phyloP scores from a whole-genome alignment of 2,888 invertebrate species.

The Loripinus fragilis region DNA sequence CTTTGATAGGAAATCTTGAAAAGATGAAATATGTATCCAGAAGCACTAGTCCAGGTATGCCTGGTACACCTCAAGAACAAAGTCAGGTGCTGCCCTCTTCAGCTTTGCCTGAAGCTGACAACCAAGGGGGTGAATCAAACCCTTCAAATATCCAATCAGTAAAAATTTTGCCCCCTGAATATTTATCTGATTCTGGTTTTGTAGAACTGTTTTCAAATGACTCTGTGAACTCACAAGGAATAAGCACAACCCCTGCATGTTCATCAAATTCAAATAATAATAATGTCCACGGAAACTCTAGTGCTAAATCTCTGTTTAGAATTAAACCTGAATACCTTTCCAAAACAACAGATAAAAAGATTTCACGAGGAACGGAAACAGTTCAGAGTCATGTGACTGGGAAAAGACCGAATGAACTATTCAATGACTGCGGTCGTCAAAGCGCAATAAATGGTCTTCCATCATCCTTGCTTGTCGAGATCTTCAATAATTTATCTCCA shows the following conservation, averaged over 20 bases:
- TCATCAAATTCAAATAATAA: not conserved
- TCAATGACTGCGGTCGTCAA: constrained; percentile 7
- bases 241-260: not conserved
- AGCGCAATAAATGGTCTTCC: constrained; percentile 39
- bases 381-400: not conserved
- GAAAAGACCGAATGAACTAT: constrained; percentile 13
- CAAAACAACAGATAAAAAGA: not conserved
- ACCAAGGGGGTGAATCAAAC: not conserved
- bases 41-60: not conserved
- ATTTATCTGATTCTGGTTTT: constrained; percentile 44
- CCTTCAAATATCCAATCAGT: not conserved
- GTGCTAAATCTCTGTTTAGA: not conserved
- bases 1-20: not conserved
- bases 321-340: not conserved
- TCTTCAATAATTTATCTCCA: constrained; percentile 34
- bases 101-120: not conserved
- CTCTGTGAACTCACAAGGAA: not conserved
- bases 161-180: constrained; percentile 1
- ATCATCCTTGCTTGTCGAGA: constrained; percentile 33
- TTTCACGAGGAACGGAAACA: not conserved
- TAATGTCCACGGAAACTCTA: not conserved
- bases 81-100: too few relatives aligned
- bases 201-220: constrained; percentile 52
- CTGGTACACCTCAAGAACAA: too few relatives aligned
- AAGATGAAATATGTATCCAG: not conserved